Evolutionary conservation across 2,888 invertebrate genomes (phyloP).

Genomic region (Dryocosmus kuriphilus): DNA sequence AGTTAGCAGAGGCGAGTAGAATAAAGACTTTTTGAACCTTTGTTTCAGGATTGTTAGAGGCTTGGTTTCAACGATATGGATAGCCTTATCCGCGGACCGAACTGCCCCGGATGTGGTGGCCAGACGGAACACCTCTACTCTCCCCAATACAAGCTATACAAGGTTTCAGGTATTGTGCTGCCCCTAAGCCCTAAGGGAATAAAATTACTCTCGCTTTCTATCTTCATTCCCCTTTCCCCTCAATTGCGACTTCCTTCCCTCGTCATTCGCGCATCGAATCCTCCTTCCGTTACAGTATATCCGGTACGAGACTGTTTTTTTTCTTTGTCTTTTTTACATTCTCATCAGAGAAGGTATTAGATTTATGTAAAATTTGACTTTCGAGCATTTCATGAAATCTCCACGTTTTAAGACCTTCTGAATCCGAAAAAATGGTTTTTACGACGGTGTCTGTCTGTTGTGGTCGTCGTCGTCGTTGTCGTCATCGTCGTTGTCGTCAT

Average conservation of each 20-base stretch:
- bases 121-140: conserved; percentile 53
- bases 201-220: conserved; percentile 49
- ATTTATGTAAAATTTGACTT: too few relatives aligned
- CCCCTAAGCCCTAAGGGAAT: conserved; percentile 42
- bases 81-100: conserved; percentile 54
- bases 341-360: too few relatives aligned
- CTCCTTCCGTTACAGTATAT: conserved; percentile 14
- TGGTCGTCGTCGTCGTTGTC: too few relatives aligned
- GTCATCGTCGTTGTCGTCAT: background rate
- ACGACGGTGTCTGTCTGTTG: too few relatives aligned
- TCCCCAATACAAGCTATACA: conserved; percentile 39
- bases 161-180: conserved; percentile 36
- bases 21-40: conserved; percentile 22
- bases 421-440: too few relatives aligned
- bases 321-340: background rate
- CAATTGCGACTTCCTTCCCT: conserved; percentile 19
- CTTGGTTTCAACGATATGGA: conserved; percentile 43
- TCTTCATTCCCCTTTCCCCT: conserved; percentile 9
- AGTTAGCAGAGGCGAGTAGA: conserved; percentile 18
- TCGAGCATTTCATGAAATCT: too few relatives aligned
- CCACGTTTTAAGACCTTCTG: too few relatives aligned
- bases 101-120: conserved; percentile 59
- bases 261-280: background rate
- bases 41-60: conserved; percentile 9
- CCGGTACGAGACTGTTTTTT: background rate